Base-by-base conservation (phyloP, 23 tunicate genomes). In the Aplidium turbinatum region DNA sequence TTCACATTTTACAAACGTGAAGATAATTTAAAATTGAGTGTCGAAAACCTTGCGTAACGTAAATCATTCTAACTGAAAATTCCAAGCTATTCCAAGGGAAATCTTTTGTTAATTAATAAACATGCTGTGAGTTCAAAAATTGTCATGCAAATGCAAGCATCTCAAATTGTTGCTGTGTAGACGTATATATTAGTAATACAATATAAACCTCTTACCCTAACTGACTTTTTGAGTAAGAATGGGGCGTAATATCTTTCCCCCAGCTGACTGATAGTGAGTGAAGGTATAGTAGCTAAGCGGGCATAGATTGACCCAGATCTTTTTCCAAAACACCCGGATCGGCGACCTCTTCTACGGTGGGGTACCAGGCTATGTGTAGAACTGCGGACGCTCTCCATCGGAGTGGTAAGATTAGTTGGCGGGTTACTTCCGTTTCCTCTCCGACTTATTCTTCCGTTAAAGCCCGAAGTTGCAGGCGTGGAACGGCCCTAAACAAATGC, bases 371-470 rank as follows among this genome's bases (percentile, higher is more conserved):
- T 89, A 39, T 78, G 85, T 1, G 96, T 89, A 1, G 96, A 89
- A 63, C 96, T 82, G 16, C 96, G 84, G 5, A 89, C 96, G 52
- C 96, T 89, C 27, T 77, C 89, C 89, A 89, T 82, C 28, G 96
- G 96, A 27, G 89, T 83, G 13, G 81, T 74, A 16, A 74, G 71
- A 50, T 83, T 83, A 19, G 89, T 83, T 1, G 89, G 81, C 1
- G 89, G 89, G 36, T 78, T 65, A 30, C 81, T 83, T 11, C 69
- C 57, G 65, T 39, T 31, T 25, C 70, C 75, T 72, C 72, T 46
- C 25, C 87, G 45, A 31, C 77, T 42, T 9, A 65, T 81, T 27
- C 82, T 46, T 19, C 70, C 71, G 39, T 65, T 47, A 21, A 38
- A 33, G 2, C 48, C 73, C 20, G 79, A 63, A 27, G 52, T 61